Conservation (phyloP, 2,113 vertebrate genomes). For the Podiceps cristatus region DNA sequence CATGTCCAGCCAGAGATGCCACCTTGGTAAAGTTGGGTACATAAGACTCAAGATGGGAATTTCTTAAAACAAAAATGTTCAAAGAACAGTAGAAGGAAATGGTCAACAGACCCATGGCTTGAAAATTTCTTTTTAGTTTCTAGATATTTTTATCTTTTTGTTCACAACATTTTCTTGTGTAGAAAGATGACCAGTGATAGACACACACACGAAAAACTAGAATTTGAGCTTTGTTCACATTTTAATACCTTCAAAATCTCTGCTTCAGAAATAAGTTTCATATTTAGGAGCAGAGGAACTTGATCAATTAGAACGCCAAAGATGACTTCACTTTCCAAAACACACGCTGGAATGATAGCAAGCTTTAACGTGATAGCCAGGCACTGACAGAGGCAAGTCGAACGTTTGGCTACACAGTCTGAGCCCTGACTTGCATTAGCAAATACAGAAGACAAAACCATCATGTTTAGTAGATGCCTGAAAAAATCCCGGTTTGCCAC, state of each 20-base stretch:
- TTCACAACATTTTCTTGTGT: neutral
- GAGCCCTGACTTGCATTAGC: neutral
- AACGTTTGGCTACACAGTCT: accelerated
- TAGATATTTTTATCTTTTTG: neutral
- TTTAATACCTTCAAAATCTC: neutral
- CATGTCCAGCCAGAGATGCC: neutral
- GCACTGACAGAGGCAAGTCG: neutral
- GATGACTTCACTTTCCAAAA: neutral
- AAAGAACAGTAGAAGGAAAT: neutral
- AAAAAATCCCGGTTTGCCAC: neutral
- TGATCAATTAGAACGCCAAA: neutral
- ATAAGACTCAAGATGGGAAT: neutral
- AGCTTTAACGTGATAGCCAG: neutral
- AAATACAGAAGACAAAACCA: neutral
- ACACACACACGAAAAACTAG: neutral
- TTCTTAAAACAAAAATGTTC: neutral
- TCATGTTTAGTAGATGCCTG: neutral
- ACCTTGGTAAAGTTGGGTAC: neutral
- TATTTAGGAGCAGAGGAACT: neutral
- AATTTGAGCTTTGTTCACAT: neutral
- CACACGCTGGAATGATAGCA: neutral
- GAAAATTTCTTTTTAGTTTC: neutral
- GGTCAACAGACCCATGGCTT: neutral
- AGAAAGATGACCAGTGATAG: neutral
- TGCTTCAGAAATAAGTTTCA: neutral